phyloP scores from a whole-genome alignment of 2,113 vertebrate species.

The Engystomops pustulosus region DNA sequence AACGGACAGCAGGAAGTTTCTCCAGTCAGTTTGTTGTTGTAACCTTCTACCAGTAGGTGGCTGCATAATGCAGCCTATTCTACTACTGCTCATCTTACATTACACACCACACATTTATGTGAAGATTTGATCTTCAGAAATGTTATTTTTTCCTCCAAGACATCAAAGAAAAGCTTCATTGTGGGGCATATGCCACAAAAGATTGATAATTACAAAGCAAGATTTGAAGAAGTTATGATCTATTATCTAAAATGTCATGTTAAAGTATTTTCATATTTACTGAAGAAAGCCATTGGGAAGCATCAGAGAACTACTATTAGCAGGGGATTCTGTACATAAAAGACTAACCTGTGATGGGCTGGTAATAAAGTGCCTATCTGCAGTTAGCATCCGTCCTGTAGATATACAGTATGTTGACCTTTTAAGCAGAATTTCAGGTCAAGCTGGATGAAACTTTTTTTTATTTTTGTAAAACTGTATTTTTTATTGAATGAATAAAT shows the following conservation, averaged over 20 bases:
- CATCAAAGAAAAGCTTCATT: not conserved
- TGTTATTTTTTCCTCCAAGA: not conserved
- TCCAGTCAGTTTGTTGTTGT: constrained; percentile 18
- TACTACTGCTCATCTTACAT: not conserved
- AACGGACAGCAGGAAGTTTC: not conserved
- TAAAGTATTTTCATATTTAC: not conserved
- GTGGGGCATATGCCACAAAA: not conserved
- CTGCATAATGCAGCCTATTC: constrained; percentile 42
- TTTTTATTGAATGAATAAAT: too few relatives aligned
- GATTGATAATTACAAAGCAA: not conserved
- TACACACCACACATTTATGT: not conserved
- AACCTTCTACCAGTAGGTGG: constrained; percentile 46
- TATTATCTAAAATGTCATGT: not conserved
- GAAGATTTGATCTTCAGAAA: constrained; percentile 8
- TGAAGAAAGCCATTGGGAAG: not conserved
- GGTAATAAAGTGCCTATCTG: not conserved
- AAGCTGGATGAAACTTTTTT: not conserved
- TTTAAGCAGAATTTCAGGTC: not conserved
- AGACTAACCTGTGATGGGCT: not conserved
- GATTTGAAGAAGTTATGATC: not conserved
- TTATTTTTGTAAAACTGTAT: too few relatives aligned
- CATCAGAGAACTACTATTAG: not conserved
- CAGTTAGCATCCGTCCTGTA: not conserved
- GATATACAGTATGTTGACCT: not conserved
- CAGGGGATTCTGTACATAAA: not conserved